A percentile compares a stretch with the other conserved stretches of the same genome.
phyloP scores from a whole-genome alignment of 2,888 invertebrate genomes.

The Leptinotarsa juncta region DNA sequence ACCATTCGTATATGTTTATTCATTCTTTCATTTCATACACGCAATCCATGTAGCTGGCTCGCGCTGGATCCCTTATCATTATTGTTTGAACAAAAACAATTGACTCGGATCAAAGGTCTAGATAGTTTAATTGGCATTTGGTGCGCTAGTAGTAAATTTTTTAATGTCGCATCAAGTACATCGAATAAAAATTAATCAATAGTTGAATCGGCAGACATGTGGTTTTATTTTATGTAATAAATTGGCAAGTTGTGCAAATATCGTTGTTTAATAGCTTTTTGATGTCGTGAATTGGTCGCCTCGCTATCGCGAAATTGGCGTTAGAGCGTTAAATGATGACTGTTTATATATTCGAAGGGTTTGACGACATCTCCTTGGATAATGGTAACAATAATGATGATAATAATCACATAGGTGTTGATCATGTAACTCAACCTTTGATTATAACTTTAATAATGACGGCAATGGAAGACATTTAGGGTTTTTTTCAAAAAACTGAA shows the following conservation, averaged over 20 bases:
- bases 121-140: constrained; percentile 13
- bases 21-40: background rate
- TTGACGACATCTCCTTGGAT: background rate
- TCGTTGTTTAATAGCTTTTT: constrained; percentile 21
- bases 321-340: background rate
- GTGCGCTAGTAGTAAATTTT: constrained; percentile 11
- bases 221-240: constrained; percentile 17
- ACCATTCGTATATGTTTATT: background rate
- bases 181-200: constrained; percentile 11
- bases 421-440: too few relatives aligned
- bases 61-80: constrained; percentile 1
- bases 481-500: too few relatives aligned
- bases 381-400: too few relatives aligned
- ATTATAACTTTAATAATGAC: too few relatives aligned
- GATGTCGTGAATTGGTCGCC: constrained; percentile 18
- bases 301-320: constrained; percentile 6
- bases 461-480: too few relatives aligned
- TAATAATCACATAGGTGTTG: too few relatives aligned
- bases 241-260: constrained; percentile 15
- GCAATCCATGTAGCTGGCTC: background rate
- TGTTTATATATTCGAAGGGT: background rate
- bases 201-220: constrained; percentile 14
- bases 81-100: constrained; percentile 21
- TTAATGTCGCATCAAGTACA: constrained; percentile 3
- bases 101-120: constrained; percentile 21